Evolutionary conservation across 2,797 vertebrate species (phyloP).

Genomic region (Typhlichthys subterraneus): DNA sequence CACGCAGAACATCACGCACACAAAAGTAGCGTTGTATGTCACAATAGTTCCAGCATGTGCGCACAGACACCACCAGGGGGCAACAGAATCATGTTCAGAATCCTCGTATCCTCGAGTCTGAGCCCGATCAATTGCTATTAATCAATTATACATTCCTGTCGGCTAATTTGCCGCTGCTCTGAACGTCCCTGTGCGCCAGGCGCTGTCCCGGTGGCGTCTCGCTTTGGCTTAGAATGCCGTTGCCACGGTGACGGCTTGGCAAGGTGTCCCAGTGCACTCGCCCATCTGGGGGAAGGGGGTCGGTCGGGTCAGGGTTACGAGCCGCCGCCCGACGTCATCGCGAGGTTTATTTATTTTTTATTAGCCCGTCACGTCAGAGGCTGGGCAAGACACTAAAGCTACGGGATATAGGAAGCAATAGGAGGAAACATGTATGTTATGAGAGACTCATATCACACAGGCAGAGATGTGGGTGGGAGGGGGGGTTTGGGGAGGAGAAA

Average conservation of each 20-base stretch:
- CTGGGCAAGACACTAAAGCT: neutral
- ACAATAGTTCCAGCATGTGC: too few species aligned
- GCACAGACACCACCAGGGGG: conserved; percentile 65
- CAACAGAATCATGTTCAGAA: conserved; percentile 61
- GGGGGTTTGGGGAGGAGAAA: neutral
- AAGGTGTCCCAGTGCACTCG: too few species aligned
- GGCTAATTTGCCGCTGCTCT: conserved; percentile 39
- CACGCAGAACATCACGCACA: too few species aligned
- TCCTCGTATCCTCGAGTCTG: neutral
- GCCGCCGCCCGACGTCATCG: too few species aligned
- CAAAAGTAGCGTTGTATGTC: too few species aligned
- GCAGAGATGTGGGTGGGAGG: neutral
- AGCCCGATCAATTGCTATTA: conserved; percentile 32
- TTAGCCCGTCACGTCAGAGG: too few species aligned
- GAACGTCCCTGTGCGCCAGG: neutral
- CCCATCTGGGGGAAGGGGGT: too few species aligned
- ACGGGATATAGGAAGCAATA: neutral
- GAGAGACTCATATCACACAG: neutral
- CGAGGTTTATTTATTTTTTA: too few species aligned
- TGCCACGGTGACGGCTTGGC: too few species aligned
- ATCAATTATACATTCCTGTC: conserved; percentile 41
- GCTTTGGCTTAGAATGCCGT: too few species aligned
- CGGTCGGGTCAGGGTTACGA: too few species aligned
- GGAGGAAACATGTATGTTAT: neutral
- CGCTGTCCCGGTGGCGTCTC: neutral